Base-by-base conservation (phyloP, 1,140 invertebrate genomes). In the Euborellia annulipes region DNA sequence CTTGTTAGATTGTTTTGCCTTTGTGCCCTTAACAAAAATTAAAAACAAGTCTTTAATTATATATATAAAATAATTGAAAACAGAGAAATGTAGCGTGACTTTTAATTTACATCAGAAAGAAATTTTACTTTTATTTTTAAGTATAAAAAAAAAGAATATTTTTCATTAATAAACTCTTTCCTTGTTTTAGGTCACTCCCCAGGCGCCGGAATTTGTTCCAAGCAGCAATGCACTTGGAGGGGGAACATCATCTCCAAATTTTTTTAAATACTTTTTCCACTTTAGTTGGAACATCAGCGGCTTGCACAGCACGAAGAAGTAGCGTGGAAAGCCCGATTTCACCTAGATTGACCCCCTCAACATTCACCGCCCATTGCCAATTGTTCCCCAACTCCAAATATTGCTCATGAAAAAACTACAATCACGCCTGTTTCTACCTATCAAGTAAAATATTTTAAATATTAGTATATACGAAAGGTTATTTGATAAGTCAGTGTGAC, bases 151-250 rank as follows among this genome's bases (percentile, higher is more conserved):
- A n/a, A n/a, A n/a, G n/a, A n/a, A n/a, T n/a, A n/a, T n/a, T n/a
- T n/a, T n/a, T n/a, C n/a, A n/a, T n/a, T n/a, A n/a, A n/a, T n/a
- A n/a, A n/a, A n/a, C n/a, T n/a, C n/a, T n/a, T n/a, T n/a, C n/a
- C n/a, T n/a, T n/a, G n/a, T 40, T 27, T 8, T 16, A 40, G 36
- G 63, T 68, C 49, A 63, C 62, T 32, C 59, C 61, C 36, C 61
- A 66, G 51, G 62, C 63, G 46, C 62, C 64, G 46, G 65, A 67
- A 58, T 67, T 67, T 59, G 63, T 66, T 59, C 63, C 64, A 58
- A 27, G 44, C n/a, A 18, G 43, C 14, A 32, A 38, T 32, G 21
- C 45, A 27, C 21, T 17, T n/a, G 23, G 36, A 16, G 45, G 34
- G 37, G 17, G 53, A 54, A 36, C 50, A 50, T 53, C 54, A 13